Evolutionary conservation across 2,888 invertebrate genomes (phyloP), one percentile per base, ranked within the genome.

Genomic region (Asteroscopus sphinx): DNA sequence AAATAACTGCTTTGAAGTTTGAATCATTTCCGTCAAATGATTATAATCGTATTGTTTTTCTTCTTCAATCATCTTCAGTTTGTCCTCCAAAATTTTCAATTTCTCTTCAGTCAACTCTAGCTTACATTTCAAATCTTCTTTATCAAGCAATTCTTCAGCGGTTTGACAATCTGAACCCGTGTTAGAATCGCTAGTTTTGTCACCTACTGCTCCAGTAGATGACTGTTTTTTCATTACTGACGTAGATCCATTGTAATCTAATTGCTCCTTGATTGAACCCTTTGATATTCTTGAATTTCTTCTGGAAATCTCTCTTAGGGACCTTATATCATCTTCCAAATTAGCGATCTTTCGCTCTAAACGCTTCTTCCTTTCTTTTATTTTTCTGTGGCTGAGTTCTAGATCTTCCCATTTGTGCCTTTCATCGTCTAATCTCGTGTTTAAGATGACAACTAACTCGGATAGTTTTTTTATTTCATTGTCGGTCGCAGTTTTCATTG

Each of bases 61-160:
- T 64, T 95, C 95, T 71, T 95, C 95, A 28, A 96, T 92, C 81
- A 96, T 95, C 76, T 95, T 95, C 33, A 96, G 81, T 79, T 95
- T 94, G 36, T 95, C 95, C 79, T 95, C 95, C 80, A 96, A 87
- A 13, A 96, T 95, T 80, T 96, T 95, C 36, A 96, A 91, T 73
- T 96, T 96, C 83, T 96, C 96, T 75, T 96, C 95, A 0, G 96
- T 94, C 51, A 96, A 83, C 79, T 96, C 96, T 49, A 96, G 81
- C 76, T 89, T 94, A 67, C 82, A 93, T 79, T 87, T 91, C 8
- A 94, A 74, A 51, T 90, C 92, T 25, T 93, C 93, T 77, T 85
- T 90, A 42, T 92, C 92, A 5, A 91, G 68, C 37, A 54, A 51
- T n/a, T 90, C 91, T 17, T 89, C 89, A 1, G 69, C 68, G 13